Conservation (phyloP, 2,888 invertebrate species). For the Pseudococcus jackbeardsleyi region DNA sequence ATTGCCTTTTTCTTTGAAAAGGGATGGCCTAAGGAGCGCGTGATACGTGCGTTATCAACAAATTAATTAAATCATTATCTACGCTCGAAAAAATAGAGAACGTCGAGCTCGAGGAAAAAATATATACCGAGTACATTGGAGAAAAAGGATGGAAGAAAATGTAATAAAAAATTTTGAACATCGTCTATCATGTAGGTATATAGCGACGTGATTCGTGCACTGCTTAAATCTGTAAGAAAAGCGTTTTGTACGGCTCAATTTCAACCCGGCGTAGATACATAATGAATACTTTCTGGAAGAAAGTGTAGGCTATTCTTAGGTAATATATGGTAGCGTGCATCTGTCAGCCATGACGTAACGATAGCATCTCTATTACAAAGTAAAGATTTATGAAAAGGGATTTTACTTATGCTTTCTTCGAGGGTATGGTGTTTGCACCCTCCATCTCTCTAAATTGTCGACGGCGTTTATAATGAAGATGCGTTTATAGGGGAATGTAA, state of each 20-base stretch:
- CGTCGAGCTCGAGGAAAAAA: not conserved
- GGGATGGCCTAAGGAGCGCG: not conserved
- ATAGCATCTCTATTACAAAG: slow-evolving; percentile 60
- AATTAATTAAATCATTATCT: slow-evolving; percentile 22
- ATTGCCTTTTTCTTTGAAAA: not conserved
- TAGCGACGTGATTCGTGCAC: slow-evolving; percentile 39
- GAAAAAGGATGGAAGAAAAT: slow-evolving; percentile 33
- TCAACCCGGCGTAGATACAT: slow-evolving; percentile 42
- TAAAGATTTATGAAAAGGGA: slow-evolving; percentile 59
- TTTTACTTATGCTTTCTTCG: slow-evolving; percentile 50
- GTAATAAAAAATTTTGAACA: slow-evolving; percentile 31
- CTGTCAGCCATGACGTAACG: slow-evolving; percentile 59
- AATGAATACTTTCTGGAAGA: slow-evolving; percentile 58
- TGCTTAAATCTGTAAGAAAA: slow-evolving; percentile 44
- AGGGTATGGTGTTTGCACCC: not conserved
- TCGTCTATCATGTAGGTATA: slow-evolving; percentile 40
- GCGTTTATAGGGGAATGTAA: not conserved
- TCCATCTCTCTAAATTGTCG: slow-evolving; percentile 31
- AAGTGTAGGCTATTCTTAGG: slow-evolving; percentile 56
- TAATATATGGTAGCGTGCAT: slow-evolving; percentile 62
- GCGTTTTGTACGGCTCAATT: slow-evolving; percentile 38
- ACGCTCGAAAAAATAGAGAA: not conserved
- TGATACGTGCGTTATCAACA: slow-evolving; percentile 11
- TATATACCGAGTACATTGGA: not conserved
- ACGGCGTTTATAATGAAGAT: slow-evolving; percentile 38